Evolutionary conservation across 2,888 invertebrate genomes (phyloP), one percentile per base, ranked within the genome.

Genomic region (Antheraea assamensis): DNA sequence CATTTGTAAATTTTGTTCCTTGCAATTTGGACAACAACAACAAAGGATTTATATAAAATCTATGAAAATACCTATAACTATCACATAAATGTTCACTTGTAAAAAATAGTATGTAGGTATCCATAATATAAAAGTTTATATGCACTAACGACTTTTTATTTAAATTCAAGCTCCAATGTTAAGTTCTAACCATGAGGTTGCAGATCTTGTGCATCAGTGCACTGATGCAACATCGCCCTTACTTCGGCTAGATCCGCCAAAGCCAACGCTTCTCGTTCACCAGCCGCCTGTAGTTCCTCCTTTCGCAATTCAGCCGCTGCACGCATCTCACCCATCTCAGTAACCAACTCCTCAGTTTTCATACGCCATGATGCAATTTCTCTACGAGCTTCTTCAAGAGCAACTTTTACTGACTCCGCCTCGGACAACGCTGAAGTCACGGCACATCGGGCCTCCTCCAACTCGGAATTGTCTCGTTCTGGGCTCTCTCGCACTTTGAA

Each of bases 201-300:
- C 55, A 87, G 74, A 52, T 92, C 92, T 74, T 90, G 90, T 3
- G 88, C 77, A 76, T 90, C 87, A 52, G 87, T 88, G 52, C 83
- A 89, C 80, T 92, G 93, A 74, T 93, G 90, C 72, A 94, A 78
- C 88, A 90, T 83, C 13, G 92, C 92, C 71, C 86, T 87, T 0
- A 91, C 89, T 78, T 94, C 93, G 0, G 91, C 90, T 72, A 94
- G 75, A 21, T 94, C 94, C 0, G 92, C 91, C 7, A 93, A 78
- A 0, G 90, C 90, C 0, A 83, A 87, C 0, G 90, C 90, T 76
- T 94, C 94, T 5, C 92, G 83, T 71, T 94, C 93, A 19, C 79
- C 85, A 0, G 89, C 91, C 2, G 89, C 89, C 52, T 81, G 85
- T 15, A 93, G 73, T 77, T 93, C 93, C 55, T 93, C 92, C 2